Percentiles rank a stretch among this genome's conserved stretches.
These are phyloP conservation scores for Acanthis flammea DNA, from an alignment of 2,797 vertebrate genomes.

Conservation along the genomic window DNA sequence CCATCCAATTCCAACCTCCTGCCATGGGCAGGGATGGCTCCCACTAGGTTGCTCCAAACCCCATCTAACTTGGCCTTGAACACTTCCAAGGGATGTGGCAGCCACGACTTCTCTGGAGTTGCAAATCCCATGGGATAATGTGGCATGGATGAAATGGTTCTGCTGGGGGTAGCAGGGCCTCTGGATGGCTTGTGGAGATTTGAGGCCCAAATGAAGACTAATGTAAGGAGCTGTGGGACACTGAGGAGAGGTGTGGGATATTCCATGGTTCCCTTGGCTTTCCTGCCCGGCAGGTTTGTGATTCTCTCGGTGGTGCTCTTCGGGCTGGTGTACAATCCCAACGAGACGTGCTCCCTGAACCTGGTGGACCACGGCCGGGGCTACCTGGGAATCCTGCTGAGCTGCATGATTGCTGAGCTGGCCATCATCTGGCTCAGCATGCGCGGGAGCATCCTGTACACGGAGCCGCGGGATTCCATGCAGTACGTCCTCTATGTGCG, in stretches of 20 bases:
- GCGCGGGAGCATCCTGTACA: constrained; percentile 98
- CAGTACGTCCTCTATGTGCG: constrained; percentile 98
- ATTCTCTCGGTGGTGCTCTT: constrained; percentile 98
- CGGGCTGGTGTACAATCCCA: constrained; percentile 90
- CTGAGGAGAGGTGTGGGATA: background rate
- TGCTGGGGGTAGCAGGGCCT: background rate
- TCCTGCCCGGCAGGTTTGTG: constrained; percentile 84
- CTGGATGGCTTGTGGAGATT: background rate
- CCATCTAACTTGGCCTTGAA: rapidly evolving
- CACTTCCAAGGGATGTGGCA: background rate
- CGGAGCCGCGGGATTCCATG: constrained; percentile 95
- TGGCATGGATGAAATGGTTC: background rate
- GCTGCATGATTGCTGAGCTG: constrained; percentile 96
- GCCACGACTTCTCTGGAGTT: background rate
- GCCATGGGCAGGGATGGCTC: no score
- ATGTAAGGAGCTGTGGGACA: background rate
- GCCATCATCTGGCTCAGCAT: constrained; percentile 99
- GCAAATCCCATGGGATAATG: background rate
- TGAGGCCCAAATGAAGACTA: background rate
- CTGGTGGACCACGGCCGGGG: constrained; percentile 97
- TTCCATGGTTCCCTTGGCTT: background rate
- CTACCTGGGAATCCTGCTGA: constrained; percentile 96
- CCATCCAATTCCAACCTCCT: no score
- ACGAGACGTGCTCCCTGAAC: constrained; percentile 92
- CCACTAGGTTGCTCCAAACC: background rate